Evolutionary conservation across 2,797 vertebrate genomes (phyloP), one percentile per base, ranked within the genome.

Genomic region (Phrynocephalus forsythii): DNA sequence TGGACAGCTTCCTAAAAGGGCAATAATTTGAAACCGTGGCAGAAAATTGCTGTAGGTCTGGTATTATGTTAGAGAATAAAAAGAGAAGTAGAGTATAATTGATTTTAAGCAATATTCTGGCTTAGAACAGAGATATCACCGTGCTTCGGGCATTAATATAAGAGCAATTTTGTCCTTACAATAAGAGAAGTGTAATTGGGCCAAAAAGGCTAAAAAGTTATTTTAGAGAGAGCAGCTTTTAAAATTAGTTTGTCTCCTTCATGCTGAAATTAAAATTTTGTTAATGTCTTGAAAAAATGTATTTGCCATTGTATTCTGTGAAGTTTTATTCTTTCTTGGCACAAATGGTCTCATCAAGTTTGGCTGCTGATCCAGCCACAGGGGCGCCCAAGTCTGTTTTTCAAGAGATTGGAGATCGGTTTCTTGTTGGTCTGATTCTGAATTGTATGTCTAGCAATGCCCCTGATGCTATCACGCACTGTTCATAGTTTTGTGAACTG

Each of bases 191-290:
- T 79, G 86, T 94, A 95, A 95, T 94, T 93, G 91, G 66, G 94
- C 94, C 92, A 94, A 91, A 93, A 93, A 93, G 79, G 93, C 91
- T 89, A 73, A 91, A 94, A 91, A 92, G 93, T 78, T 95, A 86
- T 91, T 95, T 88, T 86, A 90, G 85, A 82, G 93, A 86, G 75
- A 86, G 86, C 83, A 90, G 69, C 86, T 93, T 95, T 94, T 89
- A 92, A 79, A 94, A 93, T 93, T 90, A 87, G 80, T 92, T 91
- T 93, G 50, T 73, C 7, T 48, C 63, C 86, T 26, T 73, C 69
- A 87, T 72, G 6, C 16, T 72, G 85, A 91, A 90, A 24, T 91
- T 91, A 89, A 24, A 67, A 89, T 89, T 89, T 82, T 90, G 87
- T 91, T 92, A 94, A 94, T 91, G 84, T 67, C 44, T 84, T 92